phyloP scores from a whole-genome alignment of 1,140 invertebrate genomes.

The Drosophila quadrilineata region DNA sequence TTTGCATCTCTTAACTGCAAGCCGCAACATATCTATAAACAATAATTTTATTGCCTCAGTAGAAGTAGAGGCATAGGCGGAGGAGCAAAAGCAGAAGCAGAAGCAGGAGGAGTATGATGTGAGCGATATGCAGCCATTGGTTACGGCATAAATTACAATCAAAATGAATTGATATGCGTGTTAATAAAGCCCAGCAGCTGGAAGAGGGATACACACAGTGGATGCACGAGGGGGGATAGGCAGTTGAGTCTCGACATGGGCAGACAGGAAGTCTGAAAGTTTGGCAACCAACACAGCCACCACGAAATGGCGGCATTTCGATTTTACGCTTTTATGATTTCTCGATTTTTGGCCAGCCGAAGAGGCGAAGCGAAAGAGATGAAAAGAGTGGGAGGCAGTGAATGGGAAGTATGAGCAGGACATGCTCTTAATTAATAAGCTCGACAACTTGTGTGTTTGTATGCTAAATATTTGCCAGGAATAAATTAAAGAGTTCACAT shows the following conservation, averaged over 20 bases:
- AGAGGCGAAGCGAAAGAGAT: background rate
- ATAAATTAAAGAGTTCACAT: conserved; percentile 57
- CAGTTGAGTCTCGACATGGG: conserved; percentile 3
- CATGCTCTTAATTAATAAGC: conserved; percentile 71
- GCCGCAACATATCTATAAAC: conserved; percentile 72
- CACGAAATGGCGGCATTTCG: conserved; percentile 71
- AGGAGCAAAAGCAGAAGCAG: too few relatives aligned
- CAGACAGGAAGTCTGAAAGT: conserved; percentile 56
- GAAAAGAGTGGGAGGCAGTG: conserved; percentile 9
- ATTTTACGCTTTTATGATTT: conserved; percentile 80
- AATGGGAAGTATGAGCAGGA: background rate
- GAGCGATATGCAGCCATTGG: conserved; percentile 77
- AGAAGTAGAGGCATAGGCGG: too few relatives aligned
- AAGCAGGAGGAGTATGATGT: conserved; percentile 44
- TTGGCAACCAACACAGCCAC: conserved; percentile 64
- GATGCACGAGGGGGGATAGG: background rate
- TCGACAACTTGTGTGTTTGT: conserved; percentile 50
- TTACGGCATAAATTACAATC: conserved; percentile 77
- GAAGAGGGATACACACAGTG: background rate
- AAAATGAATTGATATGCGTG: conserved; percentile 79
- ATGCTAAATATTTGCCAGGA: conserved; percentile 74
- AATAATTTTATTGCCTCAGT: conserved; percentile 75
- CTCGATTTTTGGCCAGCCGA: conserved; percentile 47
- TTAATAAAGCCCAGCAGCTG: conserved; percentile 57
- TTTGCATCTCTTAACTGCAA: conserved; percentile 62